Evolutionary conservation across 1,140 invertebrate species (phyloP).

Genomic region (Bombus sylvicola): DNA sequence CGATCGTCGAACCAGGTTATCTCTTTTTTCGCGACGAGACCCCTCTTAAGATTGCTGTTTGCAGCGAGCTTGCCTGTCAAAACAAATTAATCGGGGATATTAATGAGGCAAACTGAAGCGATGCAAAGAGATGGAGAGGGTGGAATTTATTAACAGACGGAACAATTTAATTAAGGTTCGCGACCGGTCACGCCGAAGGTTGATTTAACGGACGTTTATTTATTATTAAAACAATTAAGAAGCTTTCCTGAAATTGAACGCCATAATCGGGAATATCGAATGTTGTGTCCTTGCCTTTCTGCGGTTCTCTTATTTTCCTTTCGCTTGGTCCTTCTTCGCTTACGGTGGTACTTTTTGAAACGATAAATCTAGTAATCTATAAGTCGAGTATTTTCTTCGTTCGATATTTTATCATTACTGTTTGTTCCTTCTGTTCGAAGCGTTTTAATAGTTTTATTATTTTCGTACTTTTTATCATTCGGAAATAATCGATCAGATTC

Average conservation of each 20-base stretch:
- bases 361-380: no score
- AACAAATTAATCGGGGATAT: constrained; percentile 51
- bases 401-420: neutral
- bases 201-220: constrained; percentile 8
- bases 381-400: neutral
- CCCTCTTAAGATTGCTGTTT: constrained; percentile 30
- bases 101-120: constrained; percentile 16
- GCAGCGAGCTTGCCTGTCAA: constrained; percentile 34
- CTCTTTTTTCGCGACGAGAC: constrained; percentile 6
- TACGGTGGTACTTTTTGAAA: neutral
- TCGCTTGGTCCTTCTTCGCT: no score
- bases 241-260: neutral
- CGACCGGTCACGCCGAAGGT: neutral
- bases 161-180: constrained; percentile 29
- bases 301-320: no score
- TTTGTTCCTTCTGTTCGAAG: neutral
- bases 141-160: constrained; percentile 35
- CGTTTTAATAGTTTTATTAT: neutral
- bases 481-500: neutral
- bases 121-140: neutral
- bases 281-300: neutral
- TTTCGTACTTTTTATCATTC: neutral
- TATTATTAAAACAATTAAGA: constrained; percentile 20
- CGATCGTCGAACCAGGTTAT: constrained; percentile 33
- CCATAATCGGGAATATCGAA: constrained; percentile 1